phyloP scores from a whole-genome alignment of 2,113 vertebrate genomes.

The Chroicocephalus ridibundus region DNA sequence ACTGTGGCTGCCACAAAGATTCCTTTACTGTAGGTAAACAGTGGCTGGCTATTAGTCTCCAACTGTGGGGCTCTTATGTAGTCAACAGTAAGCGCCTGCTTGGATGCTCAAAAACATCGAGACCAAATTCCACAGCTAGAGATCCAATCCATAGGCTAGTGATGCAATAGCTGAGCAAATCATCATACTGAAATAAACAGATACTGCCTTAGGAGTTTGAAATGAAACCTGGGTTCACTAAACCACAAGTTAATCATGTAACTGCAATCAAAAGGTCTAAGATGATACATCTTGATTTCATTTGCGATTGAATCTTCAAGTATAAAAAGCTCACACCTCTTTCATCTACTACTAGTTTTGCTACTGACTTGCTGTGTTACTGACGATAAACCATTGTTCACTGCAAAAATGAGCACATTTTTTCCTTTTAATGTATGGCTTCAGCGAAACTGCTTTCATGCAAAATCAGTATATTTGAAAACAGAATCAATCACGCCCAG shows the following conservation, averaged over 20 bases:
- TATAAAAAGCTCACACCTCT: neutral
- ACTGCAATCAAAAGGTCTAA: neutral
- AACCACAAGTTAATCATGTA: neutral
- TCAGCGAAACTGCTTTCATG: neutral
- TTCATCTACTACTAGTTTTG: neutral
- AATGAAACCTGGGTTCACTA: neutral
- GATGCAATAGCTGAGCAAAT: neutral
- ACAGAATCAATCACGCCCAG: neutral
- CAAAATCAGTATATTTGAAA: neutral
- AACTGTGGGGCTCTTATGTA: neutral
- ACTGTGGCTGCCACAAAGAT: neutral
- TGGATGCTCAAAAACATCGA: neutral
- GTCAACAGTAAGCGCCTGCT: neutral
- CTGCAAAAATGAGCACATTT: neutral
- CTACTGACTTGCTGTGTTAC: neutral
- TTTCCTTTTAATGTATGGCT: neutral
- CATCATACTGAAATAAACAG: neutral
- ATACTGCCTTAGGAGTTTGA: neutral
- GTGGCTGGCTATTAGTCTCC: neutral
- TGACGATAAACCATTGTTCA: neutral
- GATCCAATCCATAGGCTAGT: neutral
- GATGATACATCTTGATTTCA: neutral
- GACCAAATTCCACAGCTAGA: neutral
- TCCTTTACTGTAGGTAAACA: neutral
- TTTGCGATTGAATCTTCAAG: neutral